These are phyloP conservation scores for Alectura lathami DNA, from an alignment of 2,113 vertebrate genomes.

Conservation along the genomic window DNA sequence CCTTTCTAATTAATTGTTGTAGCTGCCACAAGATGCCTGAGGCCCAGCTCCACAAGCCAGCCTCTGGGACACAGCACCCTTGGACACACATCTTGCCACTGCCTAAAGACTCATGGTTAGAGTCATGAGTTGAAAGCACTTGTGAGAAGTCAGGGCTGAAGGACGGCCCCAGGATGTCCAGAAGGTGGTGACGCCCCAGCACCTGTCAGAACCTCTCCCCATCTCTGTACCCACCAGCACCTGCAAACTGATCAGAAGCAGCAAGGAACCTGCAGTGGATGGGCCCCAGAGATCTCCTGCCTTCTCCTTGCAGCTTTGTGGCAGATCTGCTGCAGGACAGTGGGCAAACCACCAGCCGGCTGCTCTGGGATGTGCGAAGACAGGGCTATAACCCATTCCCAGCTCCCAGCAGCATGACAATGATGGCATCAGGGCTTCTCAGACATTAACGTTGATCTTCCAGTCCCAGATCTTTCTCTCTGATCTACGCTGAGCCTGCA, in stretches of 20 bases:
- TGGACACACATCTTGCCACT: accelerated
- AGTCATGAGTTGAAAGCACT: not conserved
- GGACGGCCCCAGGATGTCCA: not conserved
- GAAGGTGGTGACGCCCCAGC: not conserved
- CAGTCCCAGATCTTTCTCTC: not conserved
- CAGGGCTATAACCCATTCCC: not conserved
- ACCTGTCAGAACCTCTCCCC: not conserved
- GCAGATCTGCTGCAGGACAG: not conserved
- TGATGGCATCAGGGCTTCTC: not conserved
- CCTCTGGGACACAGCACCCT: not conserved
- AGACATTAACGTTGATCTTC: not conserved
- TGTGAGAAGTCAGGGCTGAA: not conserved
- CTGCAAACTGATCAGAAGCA: accelerated
- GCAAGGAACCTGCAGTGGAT: accelerated
- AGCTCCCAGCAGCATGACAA: not conserved
- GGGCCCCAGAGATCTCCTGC: not conserved
- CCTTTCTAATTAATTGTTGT: not conserved
- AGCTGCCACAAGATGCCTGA: accelerated
- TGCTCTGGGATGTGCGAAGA: not conserved
- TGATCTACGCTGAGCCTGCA: not conserved
- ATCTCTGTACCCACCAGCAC: not conserved
- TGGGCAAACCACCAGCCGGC: not conserved
- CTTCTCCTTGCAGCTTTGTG: accelerated
- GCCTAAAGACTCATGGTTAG: not conserved
- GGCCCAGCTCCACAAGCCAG: not conserved